A percentile compares a stretch with the other conserved stretches of the same genome.
These are phyloP conservation scores for Aphrophora alni DNA, from an alignment of 2,888 invertebrate genomes.

Conservation along the genomic window DNA sequence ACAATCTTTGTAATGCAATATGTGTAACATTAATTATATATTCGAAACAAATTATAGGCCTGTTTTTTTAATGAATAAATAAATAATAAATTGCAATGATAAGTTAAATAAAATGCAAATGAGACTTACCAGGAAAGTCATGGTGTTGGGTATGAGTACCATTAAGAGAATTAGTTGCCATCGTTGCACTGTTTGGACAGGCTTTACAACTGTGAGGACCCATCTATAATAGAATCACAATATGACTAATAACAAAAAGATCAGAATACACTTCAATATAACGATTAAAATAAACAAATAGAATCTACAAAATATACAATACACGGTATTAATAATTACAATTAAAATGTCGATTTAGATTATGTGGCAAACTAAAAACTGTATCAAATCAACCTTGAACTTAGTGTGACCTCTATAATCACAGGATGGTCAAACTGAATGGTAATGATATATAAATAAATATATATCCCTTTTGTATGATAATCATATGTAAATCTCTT, in stretches of 20 bases:
- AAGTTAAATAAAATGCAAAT: neutral
- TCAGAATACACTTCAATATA: neutral
- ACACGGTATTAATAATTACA: neutral
- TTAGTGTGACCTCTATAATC: neutral
- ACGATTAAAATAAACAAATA: neutral
- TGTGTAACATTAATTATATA: too few species aligned
- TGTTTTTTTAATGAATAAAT: too few species aligned
- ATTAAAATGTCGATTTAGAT: neutral
- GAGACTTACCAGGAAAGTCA: conserved; percentile 6
- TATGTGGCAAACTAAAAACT: neutral
- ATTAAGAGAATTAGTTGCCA: conserved; percentile 19
- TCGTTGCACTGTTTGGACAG: conserved; percentile 52
- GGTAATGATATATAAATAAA: neutral
- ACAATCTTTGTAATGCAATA: too few species aligned
- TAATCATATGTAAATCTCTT: conserved; percentile 1
- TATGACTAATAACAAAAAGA: neutral
- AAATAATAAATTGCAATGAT: too few species aligned
- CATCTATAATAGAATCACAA: conserved; percentile 54
- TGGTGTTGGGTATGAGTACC: neutral
- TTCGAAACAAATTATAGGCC: too few species aligned
- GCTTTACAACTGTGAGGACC: conserved; percentile 63
- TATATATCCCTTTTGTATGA: neutral
- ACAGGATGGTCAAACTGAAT: neutral
- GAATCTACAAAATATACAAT: neutral
- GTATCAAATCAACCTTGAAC: neutral